These are phyloP conservation scores for Ceratitis capitata DNA, from an alignment of 1,140 invertebrate genomes.

Conservation along the genomic window DNA sequence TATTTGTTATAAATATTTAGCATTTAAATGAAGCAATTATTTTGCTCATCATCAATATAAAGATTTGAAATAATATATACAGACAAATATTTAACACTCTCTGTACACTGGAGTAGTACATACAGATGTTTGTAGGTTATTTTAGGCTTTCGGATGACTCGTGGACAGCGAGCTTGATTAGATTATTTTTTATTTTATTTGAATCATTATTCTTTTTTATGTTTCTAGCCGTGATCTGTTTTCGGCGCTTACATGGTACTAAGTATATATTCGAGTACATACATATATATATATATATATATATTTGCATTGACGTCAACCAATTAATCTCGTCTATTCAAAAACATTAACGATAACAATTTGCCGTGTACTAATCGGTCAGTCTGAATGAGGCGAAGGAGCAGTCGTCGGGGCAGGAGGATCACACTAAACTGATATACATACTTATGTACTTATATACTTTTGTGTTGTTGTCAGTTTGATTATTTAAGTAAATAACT, in stretches of 20 bases:
- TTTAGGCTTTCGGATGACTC: neutral
- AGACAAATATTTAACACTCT: neutral
- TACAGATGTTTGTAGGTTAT: neutral
- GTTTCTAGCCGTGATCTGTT: neutral
- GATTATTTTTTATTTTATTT: neutral
- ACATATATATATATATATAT: too few relatives aligned
- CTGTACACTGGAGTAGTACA: neutral
- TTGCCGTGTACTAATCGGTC: neutral
- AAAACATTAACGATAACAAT: neutral
- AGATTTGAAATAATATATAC: neutral
- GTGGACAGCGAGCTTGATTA: neutral
- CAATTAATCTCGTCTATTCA: constrained; percentile 4
- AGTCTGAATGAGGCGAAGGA: neutral
- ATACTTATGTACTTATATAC: neutral
- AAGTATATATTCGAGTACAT: too few relatives aligned
- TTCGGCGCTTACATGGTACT: neutral
- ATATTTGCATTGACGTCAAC: constrained; percentile 28
- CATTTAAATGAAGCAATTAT: neutral
- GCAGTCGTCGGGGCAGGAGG: neutral
- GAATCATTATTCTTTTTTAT: neutral
- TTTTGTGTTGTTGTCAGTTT: neutral
- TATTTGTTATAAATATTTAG: neutral
- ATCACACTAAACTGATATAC: neutral
- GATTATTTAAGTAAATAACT: neutral
- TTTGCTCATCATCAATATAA: neutral